A percentile compares a stretch with the other conserved stretches of the same genome.
Evolutionary conservation across 2,113 vertebrate species (phyloP).

Genomic region (Eupsittula cactorum): DNA sequence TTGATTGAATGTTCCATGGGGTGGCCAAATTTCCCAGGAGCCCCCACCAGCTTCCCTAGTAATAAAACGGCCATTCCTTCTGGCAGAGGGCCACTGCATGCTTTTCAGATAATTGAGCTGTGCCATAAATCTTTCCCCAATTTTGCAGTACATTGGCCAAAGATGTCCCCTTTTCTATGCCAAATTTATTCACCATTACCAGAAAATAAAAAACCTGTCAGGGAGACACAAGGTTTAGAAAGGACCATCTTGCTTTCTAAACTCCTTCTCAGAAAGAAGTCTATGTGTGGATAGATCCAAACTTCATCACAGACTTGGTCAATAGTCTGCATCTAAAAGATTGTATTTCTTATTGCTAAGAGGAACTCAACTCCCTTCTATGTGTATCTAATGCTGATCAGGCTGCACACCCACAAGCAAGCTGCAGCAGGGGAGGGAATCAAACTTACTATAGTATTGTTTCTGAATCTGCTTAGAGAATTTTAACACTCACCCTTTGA

Average conservation of each 20-base stretch:
- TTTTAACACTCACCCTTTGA: background rate
- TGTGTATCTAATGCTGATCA: background rate
- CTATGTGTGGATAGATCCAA: background rate
- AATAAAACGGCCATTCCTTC: background rate
- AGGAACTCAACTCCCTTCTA: rapidly evolving
- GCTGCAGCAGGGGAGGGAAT: background rate
- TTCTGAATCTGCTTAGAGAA: background rate
- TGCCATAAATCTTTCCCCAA: background rate
- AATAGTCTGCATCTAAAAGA: background rate
- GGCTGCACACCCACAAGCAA: background rate
- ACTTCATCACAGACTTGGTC: background rate
- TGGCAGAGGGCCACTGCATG: background rate
- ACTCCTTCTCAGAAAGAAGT: background rate
- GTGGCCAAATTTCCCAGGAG: background rate
- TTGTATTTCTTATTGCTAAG: background rate
- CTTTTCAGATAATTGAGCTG: constrained; percentile 3
- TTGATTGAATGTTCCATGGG: background rate
- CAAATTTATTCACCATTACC: background rate
- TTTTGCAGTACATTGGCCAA: background rate
- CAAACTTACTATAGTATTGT: background rate
- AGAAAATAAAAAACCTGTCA: background rate
- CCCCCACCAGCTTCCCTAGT: background rate
- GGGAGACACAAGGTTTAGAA: background rate
- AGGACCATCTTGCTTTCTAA: background rate
- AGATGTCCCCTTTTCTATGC: background rate